Percentiles rank a stretch among this genome's conserved stretches.
phyloP scores from a whole-genome alignment of 2,797 vertebrate genomes.

The Gallirallus australis region DNA sequence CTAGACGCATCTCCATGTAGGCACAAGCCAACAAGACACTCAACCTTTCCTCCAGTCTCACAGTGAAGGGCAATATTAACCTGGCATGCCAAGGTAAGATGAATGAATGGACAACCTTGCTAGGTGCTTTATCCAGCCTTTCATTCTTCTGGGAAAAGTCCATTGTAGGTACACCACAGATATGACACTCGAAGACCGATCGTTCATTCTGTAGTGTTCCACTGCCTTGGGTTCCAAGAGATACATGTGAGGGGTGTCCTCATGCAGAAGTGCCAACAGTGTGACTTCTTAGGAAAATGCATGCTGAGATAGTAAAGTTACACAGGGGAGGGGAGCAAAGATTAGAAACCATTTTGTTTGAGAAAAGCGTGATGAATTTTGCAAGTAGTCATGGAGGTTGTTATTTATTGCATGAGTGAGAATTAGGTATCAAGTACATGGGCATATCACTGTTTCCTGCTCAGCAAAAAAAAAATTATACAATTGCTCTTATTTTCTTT shows the following conservation, averaged over 20 bases:
- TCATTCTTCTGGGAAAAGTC: not conserved
- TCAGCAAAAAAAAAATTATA: not conserved
- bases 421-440: not conserved
- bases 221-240: not conserved
- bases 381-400: not conserved
- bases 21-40: too few relatives aligned
- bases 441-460: too few relatives aligned
- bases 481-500: not conserved
- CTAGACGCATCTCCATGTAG: fast-evolving
- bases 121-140: not conserved
- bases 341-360: not conserved
- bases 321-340: not conserved
- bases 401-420: not conserved
- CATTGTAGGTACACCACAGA: not conserved
- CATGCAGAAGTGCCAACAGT: not conserved
- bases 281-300: not conserved
- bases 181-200: not conserved
- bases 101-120: not conserved
- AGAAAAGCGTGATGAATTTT: not conserved
- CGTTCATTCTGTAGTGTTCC: not conserved
- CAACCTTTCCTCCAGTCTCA: not conserved
- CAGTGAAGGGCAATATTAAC: not conserved
- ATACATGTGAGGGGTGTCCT: fast-evolving
- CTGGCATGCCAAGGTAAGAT: not conserved
- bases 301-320: not conserved